These are phyloP conservation scores for Cheirogaleus medius DNA, from an alignment of 2,113 vertebrate genomes.

Conservation along the genomic window DNA sequence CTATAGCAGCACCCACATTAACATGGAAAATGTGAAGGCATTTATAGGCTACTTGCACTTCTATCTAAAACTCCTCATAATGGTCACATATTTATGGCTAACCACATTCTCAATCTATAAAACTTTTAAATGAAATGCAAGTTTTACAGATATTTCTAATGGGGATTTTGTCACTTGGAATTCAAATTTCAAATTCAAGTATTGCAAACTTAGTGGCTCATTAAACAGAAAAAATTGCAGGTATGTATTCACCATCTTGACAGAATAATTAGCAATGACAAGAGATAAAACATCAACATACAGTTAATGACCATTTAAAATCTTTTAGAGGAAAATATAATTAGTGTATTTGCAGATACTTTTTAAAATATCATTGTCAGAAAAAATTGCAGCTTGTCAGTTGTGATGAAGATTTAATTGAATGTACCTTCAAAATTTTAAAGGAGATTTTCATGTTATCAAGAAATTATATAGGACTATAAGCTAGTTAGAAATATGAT, in stretches of 20 bases:
- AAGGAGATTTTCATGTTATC: neutral
- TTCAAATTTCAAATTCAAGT: conserved; percentile 47
- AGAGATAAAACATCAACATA: neutral
- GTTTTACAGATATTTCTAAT: conserved; percentile 38
- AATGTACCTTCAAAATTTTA: neutral
- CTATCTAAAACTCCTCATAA: neutral
- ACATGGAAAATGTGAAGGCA: neutral
- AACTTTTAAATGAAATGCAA: conserved; percentile 49
- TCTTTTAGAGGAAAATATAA: conserved; percentile 35
- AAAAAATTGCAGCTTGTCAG: conserved; percentile 38
- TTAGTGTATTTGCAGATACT: conserved; percentile 24
- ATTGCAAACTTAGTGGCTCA: neutral
- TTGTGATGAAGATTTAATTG: conserved; percentile 11
- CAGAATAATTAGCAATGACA: conserved; percentile 19
- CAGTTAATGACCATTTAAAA: conserved; percentile 47
- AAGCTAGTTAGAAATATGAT: conserved; percentile 4
- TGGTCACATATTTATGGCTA: conserved; percentile 25
- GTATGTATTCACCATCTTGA: neutral
- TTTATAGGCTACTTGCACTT: conserved; percentile 38
- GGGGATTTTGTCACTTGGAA: conserved; percentile 4
- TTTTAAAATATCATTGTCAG: conserved; percentile 48
- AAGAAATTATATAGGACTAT: neutral
- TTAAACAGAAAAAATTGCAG: neutral
- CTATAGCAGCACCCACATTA: conserved; percentile 26
- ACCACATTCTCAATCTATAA: conserved; percentile 16